These are phyloP conservation scores for Ammospiza nelsoni DNA, from an alignment of 2,113 vertebrate genomes.

Conservation along the genomic window DNA sequence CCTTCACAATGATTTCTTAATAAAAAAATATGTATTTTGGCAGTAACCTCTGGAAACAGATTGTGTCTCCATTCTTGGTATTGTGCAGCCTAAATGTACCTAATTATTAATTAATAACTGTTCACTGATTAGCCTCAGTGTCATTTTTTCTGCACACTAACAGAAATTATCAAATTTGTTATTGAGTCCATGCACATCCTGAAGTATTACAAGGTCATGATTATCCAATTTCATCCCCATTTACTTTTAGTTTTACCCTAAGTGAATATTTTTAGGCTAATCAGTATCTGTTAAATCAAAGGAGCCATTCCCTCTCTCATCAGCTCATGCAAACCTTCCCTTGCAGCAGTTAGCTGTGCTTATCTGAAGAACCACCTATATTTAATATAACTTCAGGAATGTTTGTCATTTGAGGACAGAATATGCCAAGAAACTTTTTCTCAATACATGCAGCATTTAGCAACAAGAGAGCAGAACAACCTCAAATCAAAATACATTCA, in stretches of 20 bases:
- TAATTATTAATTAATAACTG: neutral
- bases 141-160: neutral
- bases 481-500: rapidly evolving
- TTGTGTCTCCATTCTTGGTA: neutral
- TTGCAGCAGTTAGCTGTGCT: neutral
- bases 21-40: neutral
- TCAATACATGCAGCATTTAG: neutral
- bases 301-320: neutral
- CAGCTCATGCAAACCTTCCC: neutral
- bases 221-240: neutral
- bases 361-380: neutral
- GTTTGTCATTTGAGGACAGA: neutral
- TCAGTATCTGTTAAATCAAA: slow-evolving; percentile 9
- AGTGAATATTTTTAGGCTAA: slow-evolving; percentile 44
- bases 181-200: neutral
- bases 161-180: neutral
- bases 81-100: neutral
- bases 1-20: neutral
- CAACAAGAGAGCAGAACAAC: neutral
- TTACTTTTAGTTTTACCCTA: neutral
- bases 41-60: neutral
- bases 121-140: neutral
- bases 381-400: neutral
- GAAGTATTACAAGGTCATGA: neutral
- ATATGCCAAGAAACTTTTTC: neutral